These are phyloP conservation scores for Agapornis canus DNA, from an alignment of 2,797 vertebrate genomes.

Conservation along the genomic window DNA sequence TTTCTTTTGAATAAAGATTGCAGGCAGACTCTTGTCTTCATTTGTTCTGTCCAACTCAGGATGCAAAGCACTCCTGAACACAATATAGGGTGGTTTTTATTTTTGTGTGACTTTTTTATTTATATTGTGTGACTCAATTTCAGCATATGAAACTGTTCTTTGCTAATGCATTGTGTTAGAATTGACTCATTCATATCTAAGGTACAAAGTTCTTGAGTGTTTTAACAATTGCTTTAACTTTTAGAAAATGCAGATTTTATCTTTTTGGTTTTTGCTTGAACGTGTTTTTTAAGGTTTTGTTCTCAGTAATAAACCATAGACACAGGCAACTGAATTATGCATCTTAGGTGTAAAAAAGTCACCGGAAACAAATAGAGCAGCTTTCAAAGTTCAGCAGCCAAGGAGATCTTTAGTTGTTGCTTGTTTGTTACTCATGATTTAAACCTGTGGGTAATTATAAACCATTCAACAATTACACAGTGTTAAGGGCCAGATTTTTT, in stretches of 20 bases:
- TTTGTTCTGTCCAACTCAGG: constrained; percentile 16
- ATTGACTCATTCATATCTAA: neutral
- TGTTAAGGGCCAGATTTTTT: neutral
- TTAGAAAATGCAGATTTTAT: neutral
- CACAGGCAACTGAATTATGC: neutral
- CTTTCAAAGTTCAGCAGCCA: neutral
- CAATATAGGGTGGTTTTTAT: neutral
- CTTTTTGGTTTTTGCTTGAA: neutral
- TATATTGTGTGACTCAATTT: constrained; percentile 1
- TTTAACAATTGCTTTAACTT: constrained; percentile 5
- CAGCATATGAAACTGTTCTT: neutral
- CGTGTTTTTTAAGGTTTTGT: neutral
- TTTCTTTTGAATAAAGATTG: constrained; percentile 42
- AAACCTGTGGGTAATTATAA: neutral
- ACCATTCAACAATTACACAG: neutral
- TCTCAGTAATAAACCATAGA: neutral
- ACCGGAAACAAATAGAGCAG: neutral
- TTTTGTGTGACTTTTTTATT: neutral
- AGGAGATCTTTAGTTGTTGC: neutral
- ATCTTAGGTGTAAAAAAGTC: neutral
- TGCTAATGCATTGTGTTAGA: neutral
- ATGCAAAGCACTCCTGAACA: neutral
- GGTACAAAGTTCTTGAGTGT: neutral
- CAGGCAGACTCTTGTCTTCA: neutral
- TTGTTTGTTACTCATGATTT: neutral